Evolutionary conservation across 2,113 vertebrate species (phyloP), one percentile per base, ranked within the genome.

Genomic region (Alethe diademata): DNA sequence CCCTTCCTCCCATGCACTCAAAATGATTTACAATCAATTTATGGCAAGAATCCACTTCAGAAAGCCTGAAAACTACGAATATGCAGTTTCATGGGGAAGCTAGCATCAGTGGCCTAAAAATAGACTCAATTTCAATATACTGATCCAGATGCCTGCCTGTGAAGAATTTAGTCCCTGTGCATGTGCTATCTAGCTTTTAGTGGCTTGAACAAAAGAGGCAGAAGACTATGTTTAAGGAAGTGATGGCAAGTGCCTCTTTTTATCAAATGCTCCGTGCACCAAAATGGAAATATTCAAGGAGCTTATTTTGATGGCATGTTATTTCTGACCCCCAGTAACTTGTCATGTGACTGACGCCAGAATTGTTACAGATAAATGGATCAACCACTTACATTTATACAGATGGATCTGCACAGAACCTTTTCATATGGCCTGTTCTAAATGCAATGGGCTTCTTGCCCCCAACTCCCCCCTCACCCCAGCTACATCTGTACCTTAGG

Each of bases 311-410:
- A 95, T 95, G 75, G 51, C 75, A 92, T 74, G 75, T 90, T 96
- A 73, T 96, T 88, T 95, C 74, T 83, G 70, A 36, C 33, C 40
- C 9, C 14, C 19, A 78, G 47, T 78, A 79, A 95, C 75, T 95
- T 88, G 67, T 86, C 92, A 88, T 12, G 31, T n/a, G 43, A 96
- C 94, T 95, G 96, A 91, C 94, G 94, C 66, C 88, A 96, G 96
- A 95, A 96, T 94, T 94, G 92, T 96, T 96, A 83, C 25, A 86
- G 78, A 86, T 87, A 97, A 93, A 91, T 96, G 90, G 95, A 97
- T 97, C 93, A 97, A 88, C 97, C 88, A 90, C 96, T 97, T 95
- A 96, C 61, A 95, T 83, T 96, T 95, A 81, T 86, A 91, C 91
- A 96, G 81, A 96, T 97, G 89, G 91, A 73, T 96, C 94, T 96